Base-by-base conservation (phyloP, 2,888 invertebrate genomes). In the Alsophila aescularia region DNA sequence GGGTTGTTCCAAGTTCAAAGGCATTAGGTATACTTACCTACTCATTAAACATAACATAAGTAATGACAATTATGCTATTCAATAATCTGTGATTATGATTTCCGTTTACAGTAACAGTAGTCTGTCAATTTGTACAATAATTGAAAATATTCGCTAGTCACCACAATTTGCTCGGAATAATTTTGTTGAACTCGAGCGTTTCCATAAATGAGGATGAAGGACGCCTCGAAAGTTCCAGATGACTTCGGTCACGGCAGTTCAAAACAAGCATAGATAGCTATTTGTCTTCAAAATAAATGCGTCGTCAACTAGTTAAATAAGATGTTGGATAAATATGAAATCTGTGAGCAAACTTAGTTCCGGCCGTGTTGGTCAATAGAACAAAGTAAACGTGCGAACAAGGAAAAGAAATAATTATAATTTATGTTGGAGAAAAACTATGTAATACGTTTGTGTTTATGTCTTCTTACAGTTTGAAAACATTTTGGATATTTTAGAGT, bases 281-380 rank as follows among this genome's bases (percentile, higher is more conserved):
- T 55, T 55, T 55, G 55, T 35, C 10, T 10, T 50, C 14, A 37
- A 41, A 48, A 50, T 41, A 45, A 50, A 50, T 24, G 24, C 18
- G 18, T 16, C 40, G n/a, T 35, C 40, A 56, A 37, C 50, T 45
- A 37, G 40, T 16, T 36, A 47, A 50, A 50, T 45, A 55, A 18
- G 40, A 45, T 36, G 49, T 36, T 49, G 21, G 8, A 29, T 27
- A 45, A 56, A 56, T 27, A 56, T 37, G 3, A 45, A 44, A 50
- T 47, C 35, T 45, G 55, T 45, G 44, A 44, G 42, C 37, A 16
- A 35, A 41, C 29, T 50, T 39, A 50, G 45, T 45, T 56, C 55
- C 50, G 50, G 50, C 16, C 36, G 10, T 36, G 44, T 50, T 14
- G 10, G 54, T 54, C 49, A 49, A 49, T 13, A 50, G 15, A 12